These are phyloP conservation scores for Loxodonta africana DNA, from an alignment of 2,113 vertebrate genomes.

Conservation along the genomic window DNA sequence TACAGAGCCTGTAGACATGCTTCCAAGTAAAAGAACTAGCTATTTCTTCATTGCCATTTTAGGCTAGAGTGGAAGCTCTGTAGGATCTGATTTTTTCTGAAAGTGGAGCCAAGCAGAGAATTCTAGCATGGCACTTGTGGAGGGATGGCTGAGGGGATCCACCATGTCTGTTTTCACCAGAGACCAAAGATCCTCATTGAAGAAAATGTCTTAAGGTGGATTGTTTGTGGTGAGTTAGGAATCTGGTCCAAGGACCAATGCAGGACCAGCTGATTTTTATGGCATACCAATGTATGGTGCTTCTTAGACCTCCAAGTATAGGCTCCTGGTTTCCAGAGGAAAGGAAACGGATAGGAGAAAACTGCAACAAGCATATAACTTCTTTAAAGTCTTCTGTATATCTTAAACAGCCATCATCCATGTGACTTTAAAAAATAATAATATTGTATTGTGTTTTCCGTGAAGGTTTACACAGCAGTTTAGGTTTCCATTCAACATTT, in stretches of 20 bases:
- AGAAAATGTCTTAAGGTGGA: background rate
- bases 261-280: background rate
- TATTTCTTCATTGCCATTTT: background rate
- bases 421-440: background rate
- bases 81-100: background rate
- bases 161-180: background rate
- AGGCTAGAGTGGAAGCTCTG: background rate
- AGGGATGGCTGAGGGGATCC: background rate
- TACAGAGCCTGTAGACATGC: background rate
- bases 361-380: background rate
- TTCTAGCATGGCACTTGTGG: background rate
- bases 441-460: background rate
- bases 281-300: background rate
- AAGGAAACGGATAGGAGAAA: background rate
- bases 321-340: background rate
- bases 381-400: background rate
- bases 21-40: background rate
- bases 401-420: background rate
- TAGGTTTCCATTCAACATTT: background rate
- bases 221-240: no score
- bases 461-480: background rate
- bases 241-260: background rate
- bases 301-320: background rate
- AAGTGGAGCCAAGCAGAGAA: background rate
- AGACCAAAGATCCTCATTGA: background rate